Evolutionary conservation across 2,797 vertebrate genomes (phyloP).

Genomic region (Chelon auratus): DNA sequence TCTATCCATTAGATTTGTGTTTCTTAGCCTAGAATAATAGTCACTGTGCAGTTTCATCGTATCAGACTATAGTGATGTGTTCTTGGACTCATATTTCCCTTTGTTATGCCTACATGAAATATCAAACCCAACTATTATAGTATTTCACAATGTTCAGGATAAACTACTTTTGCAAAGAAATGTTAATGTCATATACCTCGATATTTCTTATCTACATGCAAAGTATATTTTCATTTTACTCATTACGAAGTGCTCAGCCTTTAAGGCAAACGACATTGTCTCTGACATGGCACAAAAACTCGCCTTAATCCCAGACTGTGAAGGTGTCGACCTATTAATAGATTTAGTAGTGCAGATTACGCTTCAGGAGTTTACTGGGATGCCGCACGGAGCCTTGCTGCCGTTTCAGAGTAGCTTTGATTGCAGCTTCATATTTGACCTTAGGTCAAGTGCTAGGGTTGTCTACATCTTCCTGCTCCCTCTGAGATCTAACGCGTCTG

Average conservation of each 20-base stretch:
- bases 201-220: neutral
- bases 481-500: constrained; percentile 30
- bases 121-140: constrained; percentile 42
- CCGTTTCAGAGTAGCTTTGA: constrained; percentile 49
- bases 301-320: constrained; percentile 38
- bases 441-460: constrained; percentile 47
- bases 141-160: constrained; percentile 45
- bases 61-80: constrained; percentile 39
- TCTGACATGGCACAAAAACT: constrained; percentile 18
- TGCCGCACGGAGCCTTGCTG: constrained; percentile 21
- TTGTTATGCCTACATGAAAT: constrained; percentile 48
- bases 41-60: constrained; percentile 24
- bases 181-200: constrained; percentile 14
- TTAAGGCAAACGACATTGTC: neutral
- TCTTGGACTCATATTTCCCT: constrained; percentile 53
- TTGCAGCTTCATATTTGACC: constrained; percentile 49
- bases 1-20: neutral
- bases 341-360: constrained; percentile 72
- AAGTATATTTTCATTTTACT: neutral
- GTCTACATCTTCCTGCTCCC: constrained; percentile 32
- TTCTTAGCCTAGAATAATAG: neutral
- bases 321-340: constrained; percentile 64
- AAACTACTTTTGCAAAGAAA: constrained; percentile 25
- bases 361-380: constrained; percentile 54
- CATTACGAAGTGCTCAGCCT: neutral